Base-by-base conservation (phyloP, 2,797 vertebrate species). In the Scarus forsteni region DNA sequence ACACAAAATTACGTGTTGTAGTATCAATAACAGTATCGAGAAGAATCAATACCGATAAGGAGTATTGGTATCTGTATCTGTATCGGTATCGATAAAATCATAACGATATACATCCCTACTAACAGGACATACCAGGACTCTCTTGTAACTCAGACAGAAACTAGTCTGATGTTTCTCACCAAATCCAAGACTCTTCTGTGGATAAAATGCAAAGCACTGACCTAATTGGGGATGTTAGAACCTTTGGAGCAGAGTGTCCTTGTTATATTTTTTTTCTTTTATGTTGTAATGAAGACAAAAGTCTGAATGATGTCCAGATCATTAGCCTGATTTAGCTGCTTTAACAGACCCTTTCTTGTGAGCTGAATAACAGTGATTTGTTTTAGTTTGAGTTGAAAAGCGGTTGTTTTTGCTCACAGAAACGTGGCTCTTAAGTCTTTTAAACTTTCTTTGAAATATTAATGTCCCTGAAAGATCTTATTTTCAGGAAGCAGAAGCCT, bases 361-460 rank as follows among this genome's bases (percentile, higher is more conserved):
- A 66, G 73, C 65, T 85, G 75, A 72, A 70, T 60, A 60, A 60
- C 65, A 67, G 78, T 75, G 67, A 69, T 76, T 82, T 75, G 55
- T 70, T 51, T 82, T 43, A 42, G 60, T 70, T 8, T 27, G 42
- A 59, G 54, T 16, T 61, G 54, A 73, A 72, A 51, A 77, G 43
- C 49, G 64, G 56, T 36, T 73, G 57, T 73, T 85, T 85, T 78
- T 78, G 58, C 65, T 75, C 71, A 61, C 49, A 70, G 66, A 60
- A 66, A 73, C 7, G 45, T 54, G 9, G 12, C 52, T 79, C 74
- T 60, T 66, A 68, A 68, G 46, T 81, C 62, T 76, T 70, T 84
- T 85, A 82, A 86, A 81, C 67, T 75, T 85, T 85, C 75, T 81
- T 66, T 90, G 76, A 89, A 92, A 91, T 88, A 86, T 91, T 89